These are phyloP conservation scores for Scaptomyza graminum DNA, from an alignment of 1,140 invertebrate species.

Conservation along the genomic window DNA sequence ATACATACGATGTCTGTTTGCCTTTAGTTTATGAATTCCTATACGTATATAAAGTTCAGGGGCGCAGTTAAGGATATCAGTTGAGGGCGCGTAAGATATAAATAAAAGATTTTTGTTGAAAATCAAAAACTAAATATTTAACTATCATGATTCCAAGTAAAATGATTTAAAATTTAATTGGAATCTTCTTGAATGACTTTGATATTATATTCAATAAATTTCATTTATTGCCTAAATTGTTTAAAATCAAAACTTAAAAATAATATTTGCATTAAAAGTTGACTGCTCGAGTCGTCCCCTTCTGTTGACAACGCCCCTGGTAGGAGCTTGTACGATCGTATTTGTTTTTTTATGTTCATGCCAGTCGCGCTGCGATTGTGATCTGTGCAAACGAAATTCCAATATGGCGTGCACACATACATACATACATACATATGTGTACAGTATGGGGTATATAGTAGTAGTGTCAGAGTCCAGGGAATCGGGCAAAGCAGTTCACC, in stretches of 20 bases:
- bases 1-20: constrained; percentile 38
- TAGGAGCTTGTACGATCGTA: background rate
- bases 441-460: background rate
- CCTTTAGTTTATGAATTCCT: constrained; percentile 37
- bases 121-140: too few species aligned
- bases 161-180: too few species aligned
- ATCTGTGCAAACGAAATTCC: constrained; percentile 74
- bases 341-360: background rate
- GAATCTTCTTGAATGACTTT: too few species aligned
- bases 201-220: too few species aligned
- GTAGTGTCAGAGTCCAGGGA: constrained; percentile 73
- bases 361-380: constrained; percentile 53
- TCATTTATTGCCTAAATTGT: too few species aligned
- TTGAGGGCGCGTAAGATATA: background rate
- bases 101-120: too few species aligned
- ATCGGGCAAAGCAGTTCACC: constrained; percentile 53
- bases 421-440: background rate
- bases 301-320: background rate
- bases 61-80: background rate
- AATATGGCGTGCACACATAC: constrained; percentile 63
- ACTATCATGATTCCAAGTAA: too few species aligned
- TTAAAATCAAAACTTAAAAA: too few species aligned
- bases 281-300: too few species aligned
- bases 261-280: too few species aligned
- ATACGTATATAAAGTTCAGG: background rate